Base-by-base conservation (phyloP, 2,113 vertebrate genomes). In the Albula glossodonta region DNA sequence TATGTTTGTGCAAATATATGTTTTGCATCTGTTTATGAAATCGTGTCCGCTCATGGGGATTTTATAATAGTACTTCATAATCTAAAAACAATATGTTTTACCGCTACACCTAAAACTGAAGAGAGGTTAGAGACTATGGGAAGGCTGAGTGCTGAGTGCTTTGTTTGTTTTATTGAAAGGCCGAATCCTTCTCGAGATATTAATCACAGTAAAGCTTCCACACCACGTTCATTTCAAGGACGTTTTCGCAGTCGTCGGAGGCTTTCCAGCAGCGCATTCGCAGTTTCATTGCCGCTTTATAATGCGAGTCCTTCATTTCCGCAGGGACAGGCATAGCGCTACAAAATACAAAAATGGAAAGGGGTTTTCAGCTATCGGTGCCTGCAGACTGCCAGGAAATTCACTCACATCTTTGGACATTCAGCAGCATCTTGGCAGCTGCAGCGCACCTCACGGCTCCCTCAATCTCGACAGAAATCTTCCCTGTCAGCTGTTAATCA, bases 51-150 rank as follows among this genome's bases (percentile, higher is more conserved):
- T 51, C 77, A n/a, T 70, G 77, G 77, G 82, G 77, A 87, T 52
- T 66, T 12, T 52, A 31, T 31, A 19, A 25, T n/a, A 78, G 31
- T 57, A 60, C 48, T 8, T 9, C 3, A 48, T 63, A 25, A 78
- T 57, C 49, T 53, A 70, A 66, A 85, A 70, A 51, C 84, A 80
- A 83, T 70, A 70, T 57, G 82, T 56, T 79, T 82, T 7, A 9
- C 80, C 57, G 19, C 51, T 82, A 53, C n/a, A 78, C 25, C 12
- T 19, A 49, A 17, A 83, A n/a, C 49, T 10, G 12, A 41, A 31
- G 56, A 7, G 25, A 53, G 51, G 83, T 41, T 25, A 12, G 25
- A 84, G 60, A 22, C 60, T 19, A 66, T 66, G 60, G 15, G 31
- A 41, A 41, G 31, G 31, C 31, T 41, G 31, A 41, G 1, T 41